Evolutionary conservation across 2,113 vertebrate species (phyloP).

Genomic region (Rutilus rutilus): DNA sequence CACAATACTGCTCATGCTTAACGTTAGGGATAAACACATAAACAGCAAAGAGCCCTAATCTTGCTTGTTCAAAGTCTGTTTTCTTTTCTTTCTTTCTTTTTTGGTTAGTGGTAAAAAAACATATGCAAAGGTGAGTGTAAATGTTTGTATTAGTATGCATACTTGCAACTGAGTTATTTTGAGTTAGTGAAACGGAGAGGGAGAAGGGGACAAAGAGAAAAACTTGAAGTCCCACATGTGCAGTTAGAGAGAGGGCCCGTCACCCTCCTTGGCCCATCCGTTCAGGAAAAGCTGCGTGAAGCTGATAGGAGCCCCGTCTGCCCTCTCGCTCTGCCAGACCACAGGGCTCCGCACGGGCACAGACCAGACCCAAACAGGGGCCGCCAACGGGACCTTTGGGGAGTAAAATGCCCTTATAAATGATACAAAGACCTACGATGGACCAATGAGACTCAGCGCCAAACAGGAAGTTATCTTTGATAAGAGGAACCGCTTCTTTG

Average conservation of each 20-base stretch:
- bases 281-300: conserved; percentile 63
- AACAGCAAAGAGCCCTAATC: neutral
- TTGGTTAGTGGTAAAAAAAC: neutral
- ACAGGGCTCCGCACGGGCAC: conserved; percentile 14
- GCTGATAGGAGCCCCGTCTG: conserved; percentile 62
- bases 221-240: conserved; percentile 11
- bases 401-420: neutral
- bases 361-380: neutral
- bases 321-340: conserved; percentile 12
- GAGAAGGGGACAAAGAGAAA: conserved; percentile 25
- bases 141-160: neutral
- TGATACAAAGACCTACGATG: neutral
- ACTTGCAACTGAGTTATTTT: conserved; percentile 9
- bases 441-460: neutral
- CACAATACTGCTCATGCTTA: neutral
- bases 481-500: conserved; percentile 13
- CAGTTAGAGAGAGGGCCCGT: conserved; percentile 23
- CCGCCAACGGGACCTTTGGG: neutral
- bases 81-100: neutral
- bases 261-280: conserved; percentile 42
- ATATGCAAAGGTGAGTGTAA: neutral
- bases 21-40: neutral
- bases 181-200: neutral
- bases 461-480: conserved; percentile 18
- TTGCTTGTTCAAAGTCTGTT: conserved; percentile 1